Percentiles rank a stretch among this genome's conserved stretches.
Conservation (phyloP, 2,113 vertebrate species). For the Glaucidium brasilianum region DNA sequence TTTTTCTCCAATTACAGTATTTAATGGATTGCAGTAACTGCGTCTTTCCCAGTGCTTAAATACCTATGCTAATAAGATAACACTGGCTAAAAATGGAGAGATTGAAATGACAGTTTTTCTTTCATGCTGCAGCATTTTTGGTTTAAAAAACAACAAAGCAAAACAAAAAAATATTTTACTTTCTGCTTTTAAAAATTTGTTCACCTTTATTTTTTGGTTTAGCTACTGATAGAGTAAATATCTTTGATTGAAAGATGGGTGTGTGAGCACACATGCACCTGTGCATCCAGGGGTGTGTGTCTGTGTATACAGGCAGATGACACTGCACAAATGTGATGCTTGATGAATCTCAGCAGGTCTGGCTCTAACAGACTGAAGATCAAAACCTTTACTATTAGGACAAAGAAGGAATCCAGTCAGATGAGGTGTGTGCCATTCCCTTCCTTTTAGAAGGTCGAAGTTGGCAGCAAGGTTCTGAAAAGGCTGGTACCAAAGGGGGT, state of each 20-base stretch:
- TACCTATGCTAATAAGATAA: neutral
- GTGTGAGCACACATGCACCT: rapidly evolving
- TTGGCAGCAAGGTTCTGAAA: neutral
- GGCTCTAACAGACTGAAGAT: neutral
- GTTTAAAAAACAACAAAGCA: neutral
- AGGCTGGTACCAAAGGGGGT: neutral
- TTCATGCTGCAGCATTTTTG: neutral
- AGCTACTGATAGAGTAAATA: neutral
- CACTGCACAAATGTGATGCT: neutral
- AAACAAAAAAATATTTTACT: neutral
- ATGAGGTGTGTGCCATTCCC: neutral
- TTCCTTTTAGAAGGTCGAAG: neutral
- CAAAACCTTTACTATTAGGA: neutral
- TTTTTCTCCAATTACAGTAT: neutral
- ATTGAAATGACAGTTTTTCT: neutral
- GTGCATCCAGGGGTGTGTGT: too few species aligned
- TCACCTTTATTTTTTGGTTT: neutral
- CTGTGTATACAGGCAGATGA: neutral
- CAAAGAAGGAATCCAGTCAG: neutral
- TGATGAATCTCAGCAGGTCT: neutral
- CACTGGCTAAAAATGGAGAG: neutral
- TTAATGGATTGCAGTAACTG: neutral
- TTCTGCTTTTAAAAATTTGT: neutral
- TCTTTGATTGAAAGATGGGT: neutral
- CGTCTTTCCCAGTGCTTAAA: neutral